phyloP scores from a whole-genome alignment of 2,797 vertebrate species.

The Gorsachius magnificus region DNA sequence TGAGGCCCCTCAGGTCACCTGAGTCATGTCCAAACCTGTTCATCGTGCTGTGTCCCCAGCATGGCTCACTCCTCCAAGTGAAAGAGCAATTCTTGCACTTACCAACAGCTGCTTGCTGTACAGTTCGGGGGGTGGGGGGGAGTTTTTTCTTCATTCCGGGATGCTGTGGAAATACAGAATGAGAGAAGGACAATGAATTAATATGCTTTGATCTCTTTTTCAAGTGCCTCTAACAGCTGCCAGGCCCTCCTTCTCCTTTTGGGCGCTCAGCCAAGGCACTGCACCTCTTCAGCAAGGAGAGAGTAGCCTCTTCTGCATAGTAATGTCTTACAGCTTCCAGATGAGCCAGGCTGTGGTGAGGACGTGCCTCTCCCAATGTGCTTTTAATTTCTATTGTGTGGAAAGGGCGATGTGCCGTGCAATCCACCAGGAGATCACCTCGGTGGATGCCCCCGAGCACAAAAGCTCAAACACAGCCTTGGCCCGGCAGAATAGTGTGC shows the following conservation, averaged over 20 bases:
- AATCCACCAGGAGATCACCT: accelerated
- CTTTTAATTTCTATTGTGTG: neutral
- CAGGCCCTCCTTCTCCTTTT: neutral
- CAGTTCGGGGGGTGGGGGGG: neutral
- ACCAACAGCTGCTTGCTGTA: neutral
- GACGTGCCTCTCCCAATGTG: accelerated
- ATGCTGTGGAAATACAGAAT: neutral
- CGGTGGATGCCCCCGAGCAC: accelerated
- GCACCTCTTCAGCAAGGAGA: neutral
- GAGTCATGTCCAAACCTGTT: neutral
- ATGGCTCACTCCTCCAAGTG: neutral
- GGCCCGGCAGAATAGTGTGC: neutral
- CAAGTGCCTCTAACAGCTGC: neutral
- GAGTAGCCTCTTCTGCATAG: neutral
- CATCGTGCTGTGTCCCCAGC: neutral
- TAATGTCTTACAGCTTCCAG: neutral
- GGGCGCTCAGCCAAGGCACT: neutral
- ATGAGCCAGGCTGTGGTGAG: neutral
- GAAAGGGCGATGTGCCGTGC: accelerated
- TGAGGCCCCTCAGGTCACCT: neutral
- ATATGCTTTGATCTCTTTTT: neutral
- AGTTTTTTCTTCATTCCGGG: neutral
- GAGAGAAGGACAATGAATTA: neutral
- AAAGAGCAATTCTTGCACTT: neutral
- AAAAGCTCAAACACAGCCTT: neutral